Percentiles rank a stretch among this genome's conserved stretches.
Conservation (phyloP, 2,797 vertebrate genomes). For the Sebastes flavidus region DNA sequence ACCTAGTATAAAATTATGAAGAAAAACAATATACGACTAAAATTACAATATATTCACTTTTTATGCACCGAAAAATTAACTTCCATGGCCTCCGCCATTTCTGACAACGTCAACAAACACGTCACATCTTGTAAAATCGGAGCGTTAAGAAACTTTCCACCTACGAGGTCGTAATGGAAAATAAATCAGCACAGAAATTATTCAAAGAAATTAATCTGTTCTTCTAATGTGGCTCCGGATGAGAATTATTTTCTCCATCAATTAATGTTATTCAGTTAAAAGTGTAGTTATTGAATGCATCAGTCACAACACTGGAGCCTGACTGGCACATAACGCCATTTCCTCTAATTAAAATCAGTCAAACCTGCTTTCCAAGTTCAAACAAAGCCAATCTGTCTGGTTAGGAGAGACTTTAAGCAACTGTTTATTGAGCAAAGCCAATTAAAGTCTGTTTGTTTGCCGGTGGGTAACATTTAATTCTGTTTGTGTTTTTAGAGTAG, state of each 20-base stretch:
- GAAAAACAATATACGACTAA: too few relatives aligned
- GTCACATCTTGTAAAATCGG: too few relatives aligned
- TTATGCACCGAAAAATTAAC: too few relatives aligned
- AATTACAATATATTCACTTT: too few relatives aligned
- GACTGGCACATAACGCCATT: not conserved
- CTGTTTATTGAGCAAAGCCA: not conserved
- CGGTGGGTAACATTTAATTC: not conserved
- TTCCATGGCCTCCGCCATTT: too few relatives aligned
- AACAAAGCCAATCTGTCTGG: not conserved
- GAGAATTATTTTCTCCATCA: not conserved
- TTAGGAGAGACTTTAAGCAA: not conserved
- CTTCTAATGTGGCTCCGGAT: not conserved
- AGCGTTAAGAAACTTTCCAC: too few relatives aligned
- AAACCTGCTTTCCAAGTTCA: not conserved
- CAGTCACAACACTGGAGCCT: not conserved
- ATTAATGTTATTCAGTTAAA: not conserved
- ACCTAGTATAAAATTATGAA: too few relatives aligned
- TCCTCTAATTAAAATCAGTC: slow-evolving; percentile 9
- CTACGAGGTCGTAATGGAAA: not conserved
- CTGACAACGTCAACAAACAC: too few relatives aligned
- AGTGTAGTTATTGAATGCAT: slow-evolving; percentile 1
- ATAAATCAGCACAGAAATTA: not conserved
- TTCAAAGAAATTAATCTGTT: not conserved
- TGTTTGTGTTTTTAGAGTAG: not conserved
- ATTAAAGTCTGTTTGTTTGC: not conserved